Percentiles rank a stretch among this genome's conserved stretches.
Conservation (phyloP, 2,113 vertebrate species). For the Antennarius striatus region DNA sequence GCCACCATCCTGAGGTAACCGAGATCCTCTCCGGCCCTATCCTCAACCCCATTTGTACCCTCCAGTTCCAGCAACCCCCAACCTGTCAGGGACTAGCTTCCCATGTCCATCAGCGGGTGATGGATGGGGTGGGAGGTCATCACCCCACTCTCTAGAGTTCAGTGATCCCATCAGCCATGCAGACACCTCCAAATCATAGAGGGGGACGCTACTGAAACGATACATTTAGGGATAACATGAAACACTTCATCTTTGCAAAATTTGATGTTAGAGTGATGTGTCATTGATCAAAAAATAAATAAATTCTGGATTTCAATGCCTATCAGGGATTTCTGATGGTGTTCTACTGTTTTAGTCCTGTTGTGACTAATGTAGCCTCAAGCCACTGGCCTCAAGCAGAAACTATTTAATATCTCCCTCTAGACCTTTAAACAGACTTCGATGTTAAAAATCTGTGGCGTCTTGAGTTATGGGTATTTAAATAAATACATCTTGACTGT, state of each 20-base stretch:
- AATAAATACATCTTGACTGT: too few species aligned
- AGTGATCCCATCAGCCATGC: conserved; percentile 76
- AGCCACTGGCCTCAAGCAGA: too few species aligned
- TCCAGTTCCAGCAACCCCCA: conserved; percentile 35
- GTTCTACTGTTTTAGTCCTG: too few species aligned
- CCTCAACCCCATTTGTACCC: conserved; percentile 66
- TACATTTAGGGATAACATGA: conserved; percentile 39
- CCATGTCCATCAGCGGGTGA: conserved; percentile 83
- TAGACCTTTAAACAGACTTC: not conserved
- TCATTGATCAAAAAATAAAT: not conserved
- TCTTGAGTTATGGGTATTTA: too few species aligned
- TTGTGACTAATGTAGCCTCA: too few species aligned
- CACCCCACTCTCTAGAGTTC: conserved; percentile 79
- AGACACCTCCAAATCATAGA: conserved; percentile 70
- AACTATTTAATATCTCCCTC: not conserved
- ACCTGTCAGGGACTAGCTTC: conserved; percentile 81
- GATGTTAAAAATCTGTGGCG: not conserved
- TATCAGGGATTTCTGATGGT: not conserved
- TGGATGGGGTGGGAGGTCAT: conserved; percentile 84
- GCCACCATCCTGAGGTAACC: conserved; percentile 22
- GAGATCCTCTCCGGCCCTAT: conserved; percentile 44
- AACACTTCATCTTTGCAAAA: not conserved
- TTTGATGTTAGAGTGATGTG: conserved; percentile 7
- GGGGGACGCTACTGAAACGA: conserved; percentile 47
- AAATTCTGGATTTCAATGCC: not conserved